Evolutionary conservation across 2,888 invertebrate species (phyloP), one percentile per base, ranked within the genome.

Genomic region (Chydorus sphaericus): DNA sequence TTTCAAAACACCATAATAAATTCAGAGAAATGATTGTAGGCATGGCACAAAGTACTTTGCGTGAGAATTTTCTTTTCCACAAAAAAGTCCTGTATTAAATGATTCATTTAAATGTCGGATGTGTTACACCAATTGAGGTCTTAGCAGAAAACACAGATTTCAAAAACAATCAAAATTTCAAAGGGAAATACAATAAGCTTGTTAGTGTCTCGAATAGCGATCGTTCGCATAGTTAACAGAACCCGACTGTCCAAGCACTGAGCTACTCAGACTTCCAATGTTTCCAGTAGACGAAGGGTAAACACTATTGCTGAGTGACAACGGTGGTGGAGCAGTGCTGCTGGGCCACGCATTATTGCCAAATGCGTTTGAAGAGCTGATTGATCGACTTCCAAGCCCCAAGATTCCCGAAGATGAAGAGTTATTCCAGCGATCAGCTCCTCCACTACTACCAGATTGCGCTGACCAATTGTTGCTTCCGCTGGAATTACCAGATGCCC

Each of bases 191-290:
- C n/a, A n/a, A n/a, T n/a, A n/a, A n/a, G 4, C 11, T 11, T 20
- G 5, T 50, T 50, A 52, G 5, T 36, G 52, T 20, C 52, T 30
- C 6, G 52, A 52, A 36, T 52, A 52, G 26, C 52, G 52, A 36
- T 52, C 52, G 18, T 23, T 18, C 26, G 33, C 30, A 36, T 52
- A 52, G 31, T 23, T 23, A 50, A 29, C 50, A 20, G 52, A 31
- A 16, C 36, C 52, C 7, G 52, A 33, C n/a, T 52, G 52, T 11
- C 36, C 36, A 18, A 33, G 16, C 4, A 37, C 10, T 3, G 52
- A 1, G 18, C 33, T 36, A 37, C 16, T 26, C 36, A 52, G 44
- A 10, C 44, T 10, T 4, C 44, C 26, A 4, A 44, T 44, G 26
- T 10, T 5, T 29, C 28, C 48, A 5, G 50, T 20, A 10, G 50